phyloP scores from a whole-genome alignment of 2,113 vertebrate genomes.

The Chloropsis hardwickii region DNA sequence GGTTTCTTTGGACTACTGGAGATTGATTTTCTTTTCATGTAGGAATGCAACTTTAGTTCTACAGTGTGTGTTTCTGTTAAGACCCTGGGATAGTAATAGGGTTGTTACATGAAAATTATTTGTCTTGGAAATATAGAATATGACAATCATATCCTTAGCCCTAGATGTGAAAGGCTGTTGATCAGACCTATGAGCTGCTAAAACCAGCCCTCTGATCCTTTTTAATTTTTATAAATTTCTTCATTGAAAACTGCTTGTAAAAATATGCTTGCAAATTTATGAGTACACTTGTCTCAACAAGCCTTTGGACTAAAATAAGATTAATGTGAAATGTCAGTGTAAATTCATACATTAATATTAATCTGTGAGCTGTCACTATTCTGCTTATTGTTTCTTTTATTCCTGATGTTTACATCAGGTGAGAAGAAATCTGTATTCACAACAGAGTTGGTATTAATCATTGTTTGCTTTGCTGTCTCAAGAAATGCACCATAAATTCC shows the following conservation, averaged over 20 bases:
- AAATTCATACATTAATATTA: neutral
- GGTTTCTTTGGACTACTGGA: neutral
- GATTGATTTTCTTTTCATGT: neutral
- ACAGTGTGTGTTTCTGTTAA: neutral
- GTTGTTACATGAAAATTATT: neutral
- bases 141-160: neutral
- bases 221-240: neutral
- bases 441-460: neutral
- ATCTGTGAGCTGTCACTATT: neutral
- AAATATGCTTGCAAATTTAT: neutral
- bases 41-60: neutral
- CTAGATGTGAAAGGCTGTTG: neutral
- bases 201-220: neutral
- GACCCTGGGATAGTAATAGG: neutral
- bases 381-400: neutral
- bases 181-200: neutral
- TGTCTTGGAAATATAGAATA: neutral
- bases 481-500: neutral
- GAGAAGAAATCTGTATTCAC: neutral
- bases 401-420: neutral
- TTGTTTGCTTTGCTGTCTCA: slow-evolving; percentile 18
- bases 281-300: neutral
- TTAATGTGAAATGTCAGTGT: neutral
- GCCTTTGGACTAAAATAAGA: neutral
- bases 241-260: neutral